phyloP scores from a whole-genome alignment of 2,113 vertebrate genomes.

The rabbit (Oryctolagus cuniculus) region DNA sequence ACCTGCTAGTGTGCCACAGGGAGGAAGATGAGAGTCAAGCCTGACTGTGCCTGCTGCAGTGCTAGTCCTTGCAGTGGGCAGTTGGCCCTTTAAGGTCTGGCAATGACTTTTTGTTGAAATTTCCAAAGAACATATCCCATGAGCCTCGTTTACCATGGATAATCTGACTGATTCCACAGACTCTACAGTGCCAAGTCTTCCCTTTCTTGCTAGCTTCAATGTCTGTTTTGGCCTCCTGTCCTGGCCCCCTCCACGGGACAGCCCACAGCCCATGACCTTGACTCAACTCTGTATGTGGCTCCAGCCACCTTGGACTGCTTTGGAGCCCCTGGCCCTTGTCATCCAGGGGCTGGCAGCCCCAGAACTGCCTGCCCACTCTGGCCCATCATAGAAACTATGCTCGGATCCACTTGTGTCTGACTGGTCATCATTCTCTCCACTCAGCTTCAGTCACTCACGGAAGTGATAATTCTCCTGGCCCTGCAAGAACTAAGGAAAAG shows the following conservation, averaged over 20 bases:
- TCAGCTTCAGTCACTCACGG: background rate
- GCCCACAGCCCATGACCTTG: constrained; percentile 56
- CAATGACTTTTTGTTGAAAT: constrained; percentile 45
- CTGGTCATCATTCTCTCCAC: background rate
- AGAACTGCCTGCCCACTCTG: background rate
- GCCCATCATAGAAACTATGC: background rate
- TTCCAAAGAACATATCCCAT: constrained; percentile 62
- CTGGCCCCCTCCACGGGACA: background rate
- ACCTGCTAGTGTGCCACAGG: fast-evolving
- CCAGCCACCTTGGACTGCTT: background rate
- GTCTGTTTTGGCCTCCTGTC: constrained; percentile 66
- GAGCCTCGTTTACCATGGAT: constrained; percentile 59
- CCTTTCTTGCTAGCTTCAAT: constrained; percentile 42
- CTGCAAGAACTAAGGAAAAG: background rate
- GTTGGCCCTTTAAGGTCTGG: constrained; percentile 37
- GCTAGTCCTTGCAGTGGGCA: no score
- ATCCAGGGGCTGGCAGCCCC: background rate
- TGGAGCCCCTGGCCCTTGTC: background rate
- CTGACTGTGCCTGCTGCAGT: background rate
- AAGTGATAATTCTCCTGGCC: background rate
- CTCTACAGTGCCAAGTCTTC: constrained; percentile 48
- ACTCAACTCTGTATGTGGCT: constrained; percentile 66
- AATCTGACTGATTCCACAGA: constrained; percentile 58
- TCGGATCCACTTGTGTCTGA: background rate
- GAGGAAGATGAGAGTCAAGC: background rate